phyloP scores from a whole-genome alignment of 2,113 vertebrate genomes.

The Setophaga kirtlandii region DNA sequence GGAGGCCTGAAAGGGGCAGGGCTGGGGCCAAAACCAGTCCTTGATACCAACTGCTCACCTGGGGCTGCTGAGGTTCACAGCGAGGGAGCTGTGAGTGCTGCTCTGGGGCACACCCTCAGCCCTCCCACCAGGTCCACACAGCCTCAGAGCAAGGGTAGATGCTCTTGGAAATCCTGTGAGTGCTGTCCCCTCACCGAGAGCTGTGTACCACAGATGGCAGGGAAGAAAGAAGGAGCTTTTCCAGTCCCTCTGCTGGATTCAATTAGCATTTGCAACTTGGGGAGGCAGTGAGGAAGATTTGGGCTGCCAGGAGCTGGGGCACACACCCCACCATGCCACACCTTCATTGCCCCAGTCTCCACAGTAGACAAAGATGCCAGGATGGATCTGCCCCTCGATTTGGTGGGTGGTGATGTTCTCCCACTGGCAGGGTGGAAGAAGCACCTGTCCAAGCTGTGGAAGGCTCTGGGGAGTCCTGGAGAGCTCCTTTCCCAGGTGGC shows the following conservation, averaged over 20 bases:
- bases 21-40: background rate
- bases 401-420: accelerated
- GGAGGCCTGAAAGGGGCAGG: background rate
- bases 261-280: background rate
- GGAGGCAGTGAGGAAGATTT: background rate
- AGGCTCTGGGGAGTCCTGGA: background rate
- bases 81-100: too few species aligned
- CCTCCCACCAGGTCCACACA: background rate
- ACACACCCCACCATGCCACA: accelerated
- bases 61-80: background rate
- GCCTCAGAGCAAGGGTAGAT: background rate
- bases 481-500: accelerated
- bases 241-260: background rate
- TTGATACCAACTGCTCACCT: accelerated
- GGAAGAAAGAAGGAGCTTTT: background rate
- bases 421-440: background rate
- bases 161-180: accelerated
- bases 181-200: background rate
- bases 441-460: background rate
- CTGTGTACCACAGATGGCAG: accelerated
- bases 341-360: background rate
- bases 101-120: background rate
- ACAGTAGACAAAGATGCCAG: too few species aligned
- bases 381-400: accelerated
- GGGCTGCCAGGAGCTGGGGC: background rate